A percentile compares a stretch with the other conserved stretches of the same genome.
Conservation (phyloP, 2,113 vertebrate genomes). For the Epinephelus fuscoguttatus region DNA sequence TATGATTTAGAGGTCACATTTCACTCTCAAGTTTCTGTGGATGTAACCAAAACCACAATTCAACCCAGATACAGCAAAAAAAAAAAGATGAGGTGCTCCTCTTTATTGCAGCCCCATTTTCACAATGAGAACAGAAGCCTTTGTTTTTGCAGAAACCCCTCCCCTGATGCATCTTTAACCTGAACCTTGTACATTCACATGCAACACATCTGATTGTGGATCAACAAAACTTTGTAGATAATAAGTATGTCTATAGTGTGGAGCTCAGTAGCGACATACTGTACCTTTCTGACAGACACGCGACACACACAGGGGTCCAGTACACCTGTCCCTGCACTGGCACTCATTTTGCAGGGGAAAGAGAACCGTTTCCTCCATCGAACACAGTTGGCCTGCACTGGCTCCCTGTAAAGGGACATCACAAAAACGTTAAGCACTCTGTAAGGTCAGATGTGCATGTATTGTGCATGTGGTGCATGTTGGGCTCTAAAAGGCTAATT, state of each 20-base stretch:
- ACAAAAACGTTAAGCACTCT: slow-evolving; percentile 17
- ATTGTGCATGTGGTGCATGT: neutral
- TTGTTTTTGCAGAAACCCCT: neutral
- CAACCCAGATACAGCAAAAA: neutral
- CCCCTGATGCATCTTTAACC: neutral
- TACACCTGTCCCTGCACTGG: slow-evolving; percentile 92
- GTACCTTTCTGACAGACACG: slow-evolving; percentile 96
- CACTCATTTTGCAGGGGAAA: slow-evolving; percentile 98
- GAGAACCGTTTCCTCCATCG: slow-evolving; percentile 94
- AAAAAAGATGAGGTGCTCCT: neutral
- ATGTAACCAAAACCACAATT: neutral
- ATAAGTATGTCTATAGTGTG: neutral
- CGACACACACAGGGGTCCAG: slow-evolving; percentile 94
- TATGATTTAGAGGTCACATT: slow-evolving; percentile 5
- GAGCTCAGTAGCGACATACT: neutral
- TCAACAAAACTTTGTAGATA: neutral
- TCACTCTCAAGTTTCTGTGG: slow-evolving; percentile 18
- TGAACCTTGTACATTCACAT: neutral
- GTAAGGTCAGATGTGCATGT: neutral
- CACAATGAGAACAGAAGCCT: neutral
- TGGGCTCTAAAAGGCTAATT: neutral
- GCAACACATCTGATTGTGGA: neutral
- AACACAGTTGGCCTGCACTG: slow-evolving; percentile 95
- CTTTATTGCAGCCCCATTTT: neutral
- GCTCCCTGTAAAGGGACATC: slow-evolving; percentile 85